phyloP scores from a whole-genome alignment of 92 coral and sea anemone genomes.

The Umimayanthus chanpuru region DNA sequence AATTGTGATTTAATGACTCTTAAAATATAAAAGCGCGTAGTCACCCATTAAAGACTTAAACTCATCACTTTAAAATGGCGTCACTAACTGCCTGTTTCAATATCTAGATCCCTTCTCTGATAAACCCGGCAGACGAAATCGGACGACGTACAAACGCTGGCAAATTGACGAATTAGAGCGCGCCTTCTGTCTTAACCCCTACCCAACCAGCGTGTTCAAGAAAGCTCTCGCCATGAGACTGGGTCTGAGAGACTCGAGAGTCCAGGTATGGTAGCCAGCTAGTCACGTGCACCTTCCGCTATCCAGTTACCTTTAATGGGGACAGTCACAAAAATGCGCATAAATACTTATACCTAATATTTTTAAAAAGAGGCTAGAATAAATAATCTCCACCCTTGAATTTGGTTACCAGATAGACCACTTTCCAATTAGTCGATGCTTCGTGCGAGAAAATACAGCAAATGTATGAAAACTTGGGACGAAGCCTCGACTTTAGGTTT shows the following conservation, averaged over 20 bases:
- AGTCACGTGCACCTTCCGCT: neutral
- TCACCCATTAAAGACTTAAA: neutral
- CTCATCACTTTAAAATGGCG: neutral
- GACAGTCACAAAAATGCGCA: neutral
- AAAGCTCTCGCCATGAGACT: constrained; percentile 91
- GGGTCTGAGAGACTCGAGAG: constrained; percentile 95
- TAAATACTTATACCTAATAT: too few relatives aligned
- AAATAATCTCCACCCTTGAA: too few relatives aligned
- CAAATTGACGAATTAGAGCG: constrained; percentile 98
- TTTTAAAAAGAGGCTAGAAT: too few relatives aligned
- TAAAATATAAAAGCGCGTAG: neutral
- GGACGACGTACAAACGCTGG: constrained; percentile 97
- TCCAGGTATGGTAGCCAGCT: constrained; percentile 70
- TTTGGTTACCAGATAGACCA: too few relatives aligned
- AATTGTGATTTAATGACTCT: neutral
- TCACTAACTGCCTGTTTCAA: neutral
- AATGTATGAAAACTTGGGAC: too few relatives aligned
- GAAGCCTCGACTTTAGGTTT: too few relatives aligned
- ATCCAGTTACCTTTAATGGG: neutral
- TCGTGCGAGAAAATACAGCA: too few relatives aligned
- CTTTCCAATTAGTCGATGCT: too few relatives aligned
- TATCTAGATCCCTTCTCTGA: constrained; percentile 54
- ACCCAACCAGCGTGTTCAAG: constrained; percentile 94
- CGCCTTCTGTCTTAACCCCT: constrained; percentile 88
- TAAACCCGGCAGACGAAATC: constrained; percentile 92